Percentiles rank a stretch among this genome's conserved stretches.
phyloP scores from a whole-genome alignment of 1,140 invertebrate genomes.

The Drosophila hydei region DNA sequence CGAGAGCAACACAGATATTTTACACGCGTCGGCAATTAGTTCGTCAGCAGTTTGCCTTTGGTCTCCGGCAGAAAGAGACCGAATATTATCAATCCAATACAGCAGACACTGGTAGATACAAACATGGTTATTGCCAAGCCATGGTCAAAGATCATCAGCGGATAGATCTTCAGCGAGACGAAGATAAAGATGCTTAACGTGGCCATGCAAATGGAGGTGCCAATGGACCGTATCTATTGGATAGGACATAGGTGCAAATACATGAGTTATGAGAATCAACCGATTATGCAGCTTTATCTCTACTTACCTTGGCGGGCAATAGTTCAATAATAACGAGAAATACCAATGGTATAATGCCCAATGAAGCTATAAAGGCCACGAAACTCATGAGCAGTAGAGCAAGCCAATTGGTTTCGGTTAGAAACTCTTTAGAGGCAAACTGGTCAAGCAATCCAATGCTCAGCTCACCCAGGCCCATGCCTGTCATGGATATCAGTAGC shows the following conservation, averaged over 20 bases:
- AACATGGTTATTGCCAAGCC: constrained; percentile 66
- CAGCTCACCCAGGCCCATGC: constrained; percentile 59
- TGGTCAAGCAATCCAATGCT: constrained; percentile 49
- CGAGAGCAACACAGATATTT: constrained; percentile 15
- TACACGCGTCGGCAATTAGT: constrained; percentile 59
- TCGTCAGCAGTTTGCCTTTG: constrained; percentile 72
- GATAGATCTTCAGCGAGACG: constrained; percentile 69
- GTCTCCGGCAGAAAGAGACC: constrained; percentile 70
- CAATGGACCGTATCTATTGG: constrained; percentile 64
- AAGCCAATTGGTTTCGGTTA: constrained; percentile 57
- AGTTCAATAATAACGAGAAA: constrained; percentile 66
- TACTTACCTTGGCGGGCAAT: constrained; percentile 64
- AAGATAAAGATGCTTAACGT: constrained; percentile 66
- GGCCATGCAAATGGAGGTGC: constrained; percentile 72
- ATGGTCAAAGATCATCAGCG: constrained; percentile 60
- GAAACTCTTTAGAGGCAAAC: constrained; percentile 38
- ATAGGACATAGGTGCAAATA: background rate
- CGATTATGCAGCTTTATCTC: background rate
- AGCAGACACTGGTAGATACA: constrained; percentile 60
- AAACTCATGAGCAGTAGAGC: constrained; percentile 58
- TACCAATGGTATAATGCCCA: constrained; percentile 61
- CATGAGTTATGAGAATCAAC: too few relatives aligned
- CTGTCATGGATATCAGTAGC: constrained; percentile 57
- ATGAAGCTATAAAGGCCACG: constrained; percentile 50
- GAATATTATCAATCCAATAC: constrained; percentile 63